phyloP scores from a whole-genome alignment of 2,888 invertebrate species.

The Capitulum mitella region DNA sequence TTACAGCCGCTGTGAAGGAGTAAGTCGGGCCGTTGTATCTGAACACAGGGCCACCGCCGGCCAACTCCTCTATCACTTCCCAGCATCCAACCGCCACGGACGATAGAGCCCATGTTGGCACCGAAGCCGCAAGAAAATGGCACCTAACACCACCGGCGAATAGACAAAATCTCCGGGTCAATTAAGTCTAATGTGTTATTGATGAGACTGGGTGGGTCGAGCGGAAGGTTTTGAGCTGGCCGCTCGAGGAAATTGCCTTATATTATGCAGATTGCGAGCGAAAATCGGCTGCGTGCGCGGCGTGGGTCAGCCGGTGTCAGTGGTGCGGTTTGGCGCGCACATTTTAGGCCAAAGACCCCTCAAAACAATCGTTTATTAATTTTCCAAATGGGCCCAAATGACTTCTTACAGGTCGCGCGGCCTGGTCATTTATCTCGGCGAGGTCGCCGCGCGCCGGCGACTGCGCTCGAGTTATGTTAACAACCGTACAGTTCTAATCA shows the following conservation, averaged over 20 bases:
- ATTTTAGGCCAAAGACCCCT: slow-evolving; percentile 16
- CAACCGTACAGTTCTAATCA: slow-evolving; percentile 20
- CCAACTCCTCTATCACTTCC: neutral
- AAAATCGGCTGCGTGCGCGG: neutral
- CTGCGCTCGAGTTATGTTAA: neutral
- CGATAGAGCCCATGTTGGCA: neutral
- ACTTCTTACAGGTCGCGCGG: neutral
- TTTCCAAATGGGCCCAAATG: slow-evolving; percentile 12
- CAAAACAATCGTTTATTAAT: slow-evolving; percentile 20
- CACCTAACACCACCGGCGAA: neutral
- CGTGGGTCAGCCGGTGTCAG: neutral
- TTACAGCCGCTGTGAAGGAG: too few relatives aligned
- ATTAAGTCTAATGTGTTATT: slow-evolving; percentile 11
- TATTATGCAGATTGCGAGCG: slow-evolving; percentile 3
- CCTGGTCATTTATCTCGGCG: neutral
- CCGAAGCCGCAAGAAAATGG: neutral
- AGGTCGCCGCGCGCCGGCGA: neutral
- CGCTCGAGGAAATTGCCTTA: neutral
- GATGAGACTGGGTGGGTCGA: neutral
- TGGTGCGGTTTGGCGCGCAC: neutral
- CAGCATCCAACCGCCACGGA: neutral
- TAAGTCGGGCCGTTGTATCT: too few relatives aligned
- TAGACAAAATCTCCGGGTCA: neutral
- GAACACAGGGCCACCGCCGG: neutral
- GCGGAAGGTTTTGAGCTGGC: neutral